A percentile compares a stretch with the other conserved stretches of the same genome.
These are phyloP conservation scores for Lucifuga dentata DNA, from an alignment of 2,113 vertebrate species.

Conservation along the genomic window DNA sequence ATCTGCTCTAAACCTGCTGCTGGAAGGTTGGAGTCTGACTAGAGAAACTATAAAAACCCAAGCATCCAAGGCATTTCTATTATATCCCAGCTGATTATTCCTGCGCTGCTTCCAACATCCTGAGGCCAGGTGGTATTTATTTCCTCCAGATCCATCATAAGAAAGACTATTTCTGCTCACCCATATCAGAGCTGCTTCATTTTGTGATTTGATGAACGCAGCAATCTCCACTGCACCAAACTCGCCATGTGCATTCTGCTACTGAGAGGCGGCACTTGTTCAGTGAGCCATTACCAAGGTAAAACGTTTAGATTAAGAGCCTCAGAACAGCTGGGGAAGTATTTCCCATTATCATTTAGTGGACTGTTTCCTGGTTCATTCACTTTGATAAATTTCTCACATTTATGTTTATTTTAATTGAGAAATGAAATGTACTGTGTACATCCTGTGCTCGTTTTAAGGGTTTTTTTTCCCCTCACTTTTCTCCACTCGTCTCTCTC, in stretches of 20 bases:
- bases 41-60: constrained; percentile 44
- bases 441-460: not conserved
- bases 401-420: constrained; percentile 13
- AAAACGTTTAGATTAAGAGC: constrained; percentile 27
- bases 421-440: not conserved
- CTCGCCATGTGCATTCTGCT: constrained; percentile 42
- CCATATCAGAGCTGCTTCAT: constrained; percentile 8
- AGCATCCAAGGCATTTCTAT: constrained; percentile 59
- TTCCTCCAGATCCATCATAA: constrained; percentile 47
- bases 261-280: constrained; percentile 21
- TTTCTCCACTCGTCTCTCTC: constrained; percentile 7
- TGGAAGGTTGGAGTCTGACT: constrained; percentile 34
- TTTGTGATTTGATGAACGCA: constrained; percentile 46
- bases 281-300: not conserved
- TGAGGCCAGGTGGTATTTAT: constrained; percentile 46
- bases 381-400: constrained; percentile 1
- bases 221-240: constrained; percentile 12
- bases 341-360: constrained; percentile 7
- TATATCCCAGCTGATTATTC: constrained; percentile 63
- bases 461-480: not conserved
- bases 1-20: constrained; percentile 38
- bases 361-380: not conserved
- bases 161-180: constrained; percentile 22
- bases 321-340: not conserved
- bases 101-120: constrained; percentile 27